These are phyloP conservation scores for Acipenser oxyrinchus DNA, from an alignment of 2,797 vertebrate genomes.

Conservation along the genomic window DNA sequence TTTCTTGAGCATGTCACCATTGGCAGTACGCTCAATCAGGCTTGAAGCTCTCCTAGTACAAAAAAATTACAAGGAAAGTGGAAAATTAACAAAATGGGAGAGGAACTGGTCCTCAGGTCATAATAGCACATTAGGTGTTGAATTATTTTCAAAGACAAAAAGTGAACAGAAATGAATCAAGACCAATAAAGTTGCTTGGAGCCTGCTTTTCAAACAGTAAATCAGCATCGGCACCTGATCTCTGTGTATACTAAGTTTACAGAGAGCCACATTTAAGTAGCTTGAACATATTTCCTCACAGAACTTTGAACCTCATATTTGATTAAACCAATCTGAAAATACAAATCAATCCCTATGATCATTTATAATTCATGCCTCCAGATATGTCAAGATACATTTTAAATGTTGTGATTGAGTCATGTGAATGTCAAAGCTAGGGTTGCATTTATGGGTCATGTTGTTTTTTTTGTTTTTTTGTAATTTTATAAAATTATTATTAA, in stretches of 20 bases:
- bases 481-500: too few relatives aligned
- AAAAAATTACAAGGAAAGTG: neutral
- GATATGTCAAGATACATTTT: neutral
- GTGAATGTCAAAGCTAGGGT: constrained; percentile 14
- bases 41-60: neutral
- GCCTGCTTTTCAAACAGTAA: neutral
- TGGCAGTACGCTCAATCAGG: neutral
- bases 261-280: neutral
- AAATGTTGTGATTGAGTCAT: neutral
- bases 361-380: neutral
- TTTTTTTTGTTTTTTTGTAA: too few relatives aligned
- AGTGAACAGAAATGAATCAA: neutral
- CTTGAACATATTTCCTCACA: too few relatives aligned
- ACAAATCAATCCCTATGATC: neutral
- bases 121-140: neutral
- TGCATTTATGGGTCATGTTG: too few relatives aligned
- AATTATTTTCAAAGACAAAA: neutral
- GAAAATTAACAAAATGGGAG: neutral
- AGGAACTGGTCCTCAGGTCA: neutral
- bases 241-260: neutral
- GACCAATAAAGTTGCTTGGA: neutral
- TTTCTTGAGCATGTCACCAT: neutral
- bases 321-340: neutral
- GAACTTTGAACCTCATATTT: too few relatives aligned
- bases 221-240: neutral